Base-by-base conservation (phyloP, 2,113 vertebrate species). In the Amia ocellicauda region DNA sequence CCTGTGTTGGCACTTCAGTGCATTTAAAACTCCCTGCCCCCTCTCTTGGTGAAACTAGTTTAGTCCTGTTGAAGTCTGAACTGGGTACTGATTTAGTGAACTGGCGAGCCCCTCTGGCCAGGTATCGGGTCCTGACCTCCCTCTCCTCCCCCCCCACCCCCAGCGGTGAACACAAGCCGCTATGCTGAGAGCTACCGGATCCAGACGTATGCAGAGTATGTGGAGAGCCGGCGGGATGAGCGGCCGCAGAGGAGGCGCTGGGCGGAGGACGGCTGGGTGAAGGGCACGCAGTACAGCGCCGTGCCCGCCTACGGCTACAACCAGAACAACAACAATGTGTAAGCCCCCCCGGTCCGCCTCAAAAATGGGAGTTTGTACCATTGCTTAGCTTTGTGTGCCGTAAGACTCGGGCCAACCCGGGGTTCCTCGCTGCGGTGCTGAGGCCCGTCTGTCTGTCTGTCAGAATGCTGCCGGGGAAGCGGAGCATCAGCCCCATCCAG, bases 171-270 rank as follows among this genome's bases (percentile, higher is more conserved):
- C 88, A 99, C 95, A 78, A 98, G 97, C 82, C 93, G 83, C 72
- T 98, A 98, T 0, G 96, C 97, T 23, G 97, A 98, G 83, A 98
- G 96, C 66, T 99, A 99, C 66, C 91, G 87, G 72, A 98, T 98
- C 87, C 96, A 97, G 86, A 98, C 95, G 0, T 98, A 99, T 2
- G 94, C 94, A 1, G 93, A 97, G 19, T 98, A 98, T 70, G 64
- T 97, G 69, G 87, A 92, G 64, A 88, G 81, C 51, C 92, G 85
- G 59, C 89, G 83, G 2, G 88, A 92, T 66, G 90, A 91, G 45
- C 91, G 89, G 50, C 86, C 86, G 42, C 73, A 82, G 52, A 86
- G 85, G 51, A 80, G 87, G 62, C 94, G 91, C 70, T 95, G 94
- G 89, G 81, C 85, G 0, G 91, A 96, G 54, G 93, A 95, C 49